Evolutionary conservation across 2,113 vertebrate species (phyloP).

Genomic region (Silurus meridionalis): DNA sequence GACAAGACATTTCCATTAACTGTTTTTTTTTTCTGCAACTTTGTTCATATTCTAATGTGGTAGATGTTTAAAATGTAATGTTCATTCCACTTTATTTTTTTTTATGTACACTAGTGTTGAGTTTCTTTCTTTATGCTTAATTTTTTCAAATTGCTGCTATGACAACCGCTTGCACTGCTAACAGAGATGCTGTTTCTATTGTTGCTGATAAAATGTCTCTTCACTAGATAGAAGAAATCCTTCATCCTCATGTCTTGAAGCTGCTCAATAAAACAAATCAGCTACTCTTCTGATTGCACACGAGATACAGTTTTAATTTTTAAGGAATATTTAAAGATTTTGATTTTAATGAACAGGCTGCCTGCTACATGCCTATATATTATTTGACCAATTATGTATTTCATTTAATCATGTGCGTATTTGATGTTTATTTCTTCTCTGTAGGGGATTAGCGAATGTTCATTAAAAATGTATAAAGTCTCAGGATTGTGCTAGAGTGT

Average conservation of each 20-base stretch:
- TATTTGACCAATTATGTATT: not conserved
- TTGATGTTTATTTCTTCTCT: not conserved
- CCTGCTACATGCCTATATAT: not conserved
- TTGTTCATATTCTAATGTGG: not conserved
- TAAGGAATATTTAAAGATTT: not conserved
- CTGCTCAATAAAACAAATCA: not conserved
- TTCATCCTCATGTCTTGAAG: not conserved
- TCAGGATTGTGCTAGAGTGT: not conserved
- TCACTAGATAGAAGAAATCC: not conserved
- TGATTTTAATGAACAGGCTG: constrained; percentile 1
- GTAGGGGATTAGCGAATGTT: not conserved
- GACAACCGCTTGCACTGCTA: not conserved
- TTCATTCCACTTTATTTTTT: not conserved
- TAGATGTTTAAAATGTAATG: not conserved
- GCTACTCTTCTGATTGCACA: not conserved
- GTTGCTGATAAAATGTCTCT: not conserved
- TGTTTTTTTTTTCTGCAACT: not conserved
- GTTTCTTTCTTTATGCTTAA: not conserved
- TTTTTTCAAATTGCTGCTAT: not conserved
- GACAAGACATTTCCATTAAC: too few relatives aligned
- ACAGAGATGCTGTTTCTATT: not conserved
- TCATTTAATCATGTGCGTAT: not conserved
- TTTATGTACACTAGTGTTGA: not conserved
- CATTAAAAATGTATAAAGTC: not conserved
- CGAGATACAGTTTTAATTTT: not conserved